These are phyloP conservation scores for Pteria penguin DNA, from an alignment of 2,888 invertebrate genomes.

Conservation along the genomic window DNA sequence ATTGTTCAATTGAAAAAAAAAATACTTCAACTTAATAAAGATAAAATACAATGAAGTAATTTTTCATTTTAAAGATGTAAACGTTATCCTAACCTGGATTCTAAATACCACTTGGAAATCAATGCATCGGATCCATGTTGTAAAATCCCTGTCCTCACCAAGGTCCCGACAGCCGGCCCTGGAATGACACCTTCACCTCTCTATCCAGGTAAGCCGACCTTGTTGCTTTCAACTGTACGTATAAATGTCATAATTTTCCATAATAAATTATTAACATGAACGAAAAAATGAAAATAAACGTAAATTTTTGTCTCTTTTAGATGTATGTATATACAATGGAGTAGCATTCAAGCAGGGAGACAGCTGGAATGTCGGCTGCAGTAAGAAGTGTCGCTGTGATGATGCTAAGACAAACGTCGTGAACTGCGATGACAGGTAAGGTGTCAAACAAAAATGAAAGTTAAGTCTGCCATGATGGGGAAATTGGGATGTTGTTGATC, in stretches of 20 bases:
- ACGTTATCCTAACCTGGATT: constrained; percentile 57
- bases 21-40: no score
- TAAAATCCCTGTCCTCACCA: constrained; percentile 50
- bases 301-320: no score
- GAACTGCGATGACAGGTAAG: constrained; percentile 62
- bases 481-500: no score
- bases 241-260: background rate
- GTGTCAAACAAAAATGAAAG: background rate
- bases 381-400: constrained; percentile 63
- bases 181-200: constrained; percentile 10
- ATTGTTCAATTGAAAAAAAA: no score
- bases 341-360: constrained; percentile 61
- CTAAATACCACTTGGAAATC: constrained; percentile 53
- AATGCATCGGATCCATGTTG: constrained; percentile 62
- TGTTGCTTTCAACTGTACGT: no score
- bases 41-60: no score
- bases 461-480: no score
- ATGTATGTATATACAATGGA: constrained; percentile 68
- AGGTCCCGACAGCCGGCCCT: constrained; percentile 39
- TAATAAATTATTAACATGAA: no score
- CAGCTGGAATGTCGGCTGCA: constrained; percentile 61
- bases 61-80: constrained; percentile 55
- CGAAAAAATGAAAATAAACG: no score
- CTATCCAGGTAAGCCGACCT: background rate
- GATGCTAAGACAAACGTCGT: constrained; percentile 61